These are phyloP conservation scores for Tipula unca DNA, from an alignment of 2,888 invertebrate genomes.

Conservation along the genomic window DNA sequence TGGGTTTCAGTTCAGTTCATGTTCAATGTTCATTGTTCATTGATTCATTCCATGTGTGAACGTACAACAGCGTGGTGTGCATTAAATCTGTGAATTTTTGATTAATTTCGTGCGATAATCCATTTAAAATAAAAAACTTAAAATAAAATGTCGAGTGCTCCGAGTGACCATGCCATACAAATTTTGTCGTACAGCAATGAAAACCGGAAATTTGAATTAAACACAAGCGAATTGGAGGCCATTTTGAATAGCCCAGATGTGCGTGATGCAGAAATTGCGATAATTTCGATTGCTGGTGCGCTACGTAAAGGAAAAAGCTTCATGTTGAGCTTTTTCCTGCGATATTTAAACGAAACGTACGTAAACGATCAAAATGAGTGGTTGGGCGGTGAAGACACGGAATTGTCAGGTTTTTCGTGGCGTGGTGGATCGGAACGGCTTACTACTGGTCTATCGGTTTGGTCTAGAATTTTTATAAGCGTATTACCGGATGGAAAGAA, in stretches of 20 bases:
- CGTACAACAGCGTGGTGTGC: too few relatives aligned
- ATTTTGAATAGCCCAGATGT: slow-evolving; percentile 18
- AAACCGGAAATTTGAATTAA: neutral
- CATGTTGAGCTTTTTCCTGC: slow-evolving; percentile 20
- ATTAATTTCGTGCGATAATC: too few relatives aligned
- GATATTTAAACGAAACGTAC: slow-evolving; percentile 19
- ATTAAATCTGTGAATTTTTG: too few relatives aligned
- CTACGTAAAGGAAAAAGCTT: slow-evolving; percentile 23
- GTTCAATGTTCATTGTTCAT: too few relatives aligned
- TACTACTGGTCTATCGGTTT: slow-evolving; percentile 21
- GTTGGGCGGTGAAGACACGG: neutral
- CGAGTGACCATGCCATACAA: neutral
- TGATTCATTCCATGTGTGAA: too few relatives aligned
- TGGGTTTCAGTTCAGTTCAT: too few relatives aligned
- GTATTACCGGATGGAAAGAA: slow-evolving; percentile 18
- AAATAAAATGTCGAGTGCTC: too few relatives aligned
- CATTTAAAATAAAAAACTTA: too few relatives aligned
- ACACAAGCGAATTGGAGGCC: neutral
- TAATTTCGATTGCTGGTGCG: slow-evolving; percentile 21
- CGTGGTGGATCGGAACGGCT: slow-evolving; percentile 19
- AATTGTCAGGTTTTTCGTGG: slow-evolving; percentile 21
- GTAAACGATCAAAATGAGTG: neutral
- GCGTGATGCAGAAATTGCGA: slow-evolving; percentile 1
- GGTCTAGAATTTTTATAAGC: slow-evolving; percentile 20
- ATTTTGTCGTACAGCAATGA: neutral